Percentiles rank a stretch among this genome's conserved stretches.
phyloP scores from a whole-genome alignment of 2,888 invertebrate species.

The Troides oblongomaculatus region DNA sequence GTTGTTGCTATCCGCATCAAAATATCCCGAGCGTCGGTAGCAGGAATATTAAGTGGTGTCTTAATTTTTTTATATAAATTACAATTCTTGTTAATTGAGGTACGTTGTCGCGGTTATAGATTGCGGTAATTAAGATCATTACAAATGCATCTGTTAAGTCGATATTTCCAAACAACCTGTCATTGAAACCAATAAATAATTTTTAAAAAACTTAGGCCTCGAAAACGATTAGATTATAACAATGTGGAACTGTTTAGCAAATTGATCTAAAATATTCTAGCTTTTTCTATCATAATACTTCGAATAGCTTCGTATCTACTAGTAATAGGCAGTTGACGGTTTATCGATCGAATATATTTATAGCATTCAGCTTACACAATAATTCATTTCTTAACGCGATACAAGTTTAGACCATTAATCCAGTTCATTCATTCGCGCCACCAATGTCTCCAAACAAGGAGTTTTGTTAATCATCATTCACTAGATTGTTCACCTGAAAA shows the following conservation, averaged over 20 bases:
- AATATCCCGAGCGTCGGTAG: too few species aligned
- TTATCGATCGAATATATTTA: background rate
- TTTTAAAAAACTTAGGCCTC: background rate
- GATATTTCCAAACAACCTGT: background rate
- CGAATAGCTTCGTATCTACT: background rate
- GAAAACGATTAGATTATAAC: background rate
- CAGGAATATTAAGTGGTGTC: too few species aligned
- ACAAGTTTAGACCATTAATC: slow-evolving; percentile 1
- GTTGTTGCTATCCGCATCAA: too few species aligned
- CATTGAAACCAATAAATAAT: background rate
- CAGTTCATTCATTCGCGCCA: slow-evolving; percentile 41
- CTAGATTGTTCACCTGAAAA: slow-evolving; percentile 62
- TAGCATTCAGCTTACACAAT: background rate
- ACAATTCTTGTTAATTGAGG: too few species aligned
- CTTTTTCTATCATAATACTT: background rate
- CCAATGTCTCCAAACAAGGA: slow-evolving; percentile 63
- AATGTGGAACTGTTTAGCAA: background rate
- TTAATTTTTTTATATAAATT: too few species aligned
- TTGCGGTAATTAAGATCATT: too few species aligned
- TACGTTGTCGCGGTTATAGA: too few species aligned
- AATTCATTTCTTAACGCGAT: background rate
- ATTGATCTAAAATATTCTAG: background rate
- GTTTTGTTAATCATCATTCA: slow-evolving; percentile 61
- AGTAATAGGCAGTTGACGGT: background rate
- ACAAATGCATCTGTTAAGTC: too few species aligned